Evolutionary conservation across 2,888 invertebrate genomes (phyloP).

Genomic region (Nematopogon swammerdamellus): DNA sequence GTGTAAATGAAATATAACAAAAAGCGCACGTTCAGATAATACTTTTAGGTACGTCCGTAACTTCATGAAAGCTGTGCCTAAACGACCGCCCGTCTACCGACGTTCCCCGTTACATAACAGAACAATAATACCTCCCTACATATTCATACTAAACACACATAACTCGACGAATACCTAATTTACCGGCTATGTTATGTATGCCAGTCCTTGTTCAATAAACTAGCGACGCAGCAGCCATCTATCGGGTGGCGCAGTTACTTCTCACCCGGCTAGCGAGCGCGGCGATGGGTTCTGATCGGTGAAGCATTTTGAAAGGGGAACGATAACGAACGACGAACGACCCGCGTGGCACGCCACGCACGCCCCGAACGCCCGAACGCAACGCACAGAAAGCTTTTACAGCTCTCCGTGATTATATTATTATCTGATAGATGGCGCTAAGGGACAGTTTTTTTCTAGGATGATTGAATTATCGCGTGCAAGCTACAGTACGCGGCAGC

Average conservation of each 20-base stretch:
- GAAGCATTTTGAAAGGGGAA: neutral
- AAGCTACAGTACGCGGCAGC: no score
- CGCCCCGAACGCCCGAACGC: no score
- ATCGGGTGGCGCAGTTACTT: constrained; percentile 22
- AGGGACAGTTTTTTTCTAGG: no score
- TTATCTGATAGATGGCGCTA: no score
- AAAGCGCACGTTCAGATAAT: no score
- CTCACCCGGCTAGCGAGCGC: neutral
- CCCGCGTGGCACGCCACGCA: no score
- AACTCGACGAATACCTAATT: neutral
- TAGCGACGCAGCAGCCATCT: constrained; percentile 31
- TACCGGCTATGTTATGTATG: neutral
- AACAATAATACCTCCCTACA: constrained; percentile 47
- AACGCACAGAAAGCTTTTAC: no score
- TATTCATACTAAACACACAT: constrained; percentile 1
- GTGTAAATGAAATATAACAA: no score
- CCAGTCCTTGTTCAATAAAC: constrained; percentile 43
- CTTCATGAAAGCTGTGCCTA: neutral
- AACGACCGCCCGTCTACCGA: constrained; percentile 23
- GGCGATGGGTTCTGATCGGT: neutral
- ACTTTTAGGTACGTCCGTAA: no score
- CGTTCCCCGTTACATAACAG: constrained; percentile 21
- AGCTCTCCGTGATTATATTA: no score
- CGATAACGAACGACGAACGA: no score
- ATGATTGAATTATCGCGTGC: no score